Percentiles rank a stretch among this genome's conserved stretches.
These are phyloP conservation scores for Tolmerus cingulatus DNA, from an alignment of 2,888 invertebrate genomes.

Conservation along the genomic window DNA sequence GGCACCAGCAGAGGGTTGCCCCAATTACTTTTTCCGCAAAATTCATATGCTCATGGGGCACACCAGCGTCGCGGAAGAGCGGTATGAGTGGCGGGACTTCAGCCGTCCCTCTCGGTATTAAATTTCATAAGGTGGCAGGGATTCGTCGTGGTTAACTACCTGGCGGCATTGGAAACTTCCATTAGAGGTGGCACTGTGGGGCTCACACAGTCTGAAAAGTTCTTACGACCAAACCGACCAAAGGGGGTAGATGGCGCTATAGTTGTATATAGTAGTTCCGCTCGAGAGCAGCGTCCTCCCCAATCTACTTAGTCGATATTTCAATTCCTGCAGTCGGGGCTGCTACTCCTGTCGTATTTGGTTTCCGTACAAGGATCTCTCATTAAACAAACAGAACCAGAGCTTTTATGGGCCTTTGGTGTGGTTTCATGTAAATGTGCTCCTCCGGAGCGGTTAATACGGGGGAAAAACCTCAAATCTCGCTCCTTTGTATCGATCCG, in stretches of 20 bases:
- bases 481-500: conserved; percentile 42
- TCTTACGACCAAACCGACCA: not conserved
- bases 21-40: conserved; percentile 27
- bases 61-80: not conserved
- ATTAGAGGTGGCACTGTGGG: not conserved
- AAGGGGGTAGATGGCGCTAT: not conserved
- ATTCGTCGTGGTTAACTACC: not conserved
- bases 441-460: conserved; percentile 27
- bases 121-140: conserved; percentile 12
- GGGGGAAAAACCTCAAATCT: conserved; percentile 17
- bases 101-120: not conserved
- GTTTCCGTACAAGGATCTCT: conserved; percentile 34
- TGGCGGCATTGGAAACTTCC: not conserved
- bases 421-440: conserved; percentile 32
- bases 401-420: conserved; percentile 26
- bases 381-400: conserved; percentile 24
- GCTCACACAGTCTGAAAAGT: not conserved
- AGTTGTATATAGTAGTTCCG: not conserved
- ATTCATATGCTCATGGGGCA: conserved; percentile 2
- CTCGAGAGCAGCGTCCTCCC: not conserved
- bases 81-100: not conserved
- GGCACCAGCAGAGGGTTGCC: not conserved
- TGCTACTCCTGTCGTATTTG: conserved; percentile 22
- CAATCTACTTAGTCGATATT: conserved; percentile 34
- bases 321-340: conserved; percentile 3